Evolutionary conservation across 30 jellyfish, hydroid and myxozoan species (phyloP).

Genomic region (Aurelia sp.): DNA sequence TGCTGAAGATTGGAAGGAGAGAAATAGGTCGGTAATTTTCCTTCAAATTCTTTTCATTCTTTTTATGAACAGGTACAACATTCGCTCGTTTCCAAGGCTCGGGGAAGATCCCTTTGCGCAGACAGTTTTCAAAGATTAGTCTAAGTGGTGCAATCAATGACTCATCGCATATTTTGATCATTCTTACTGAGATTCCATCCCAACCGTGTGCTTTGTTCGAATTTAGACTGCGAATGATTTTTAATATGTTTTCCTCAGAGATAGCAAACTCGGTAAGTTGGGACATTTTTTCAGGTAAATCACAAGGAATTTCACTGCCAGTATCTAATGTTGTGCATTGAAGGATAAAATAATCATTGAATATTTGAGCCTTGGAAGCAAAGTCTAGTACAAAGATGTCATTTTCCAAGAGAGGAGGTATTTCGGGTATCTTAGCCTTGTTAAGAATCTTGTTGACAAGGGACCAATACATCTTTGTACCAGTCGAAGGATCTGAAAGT

Average conservation of each 20-base stretch:
- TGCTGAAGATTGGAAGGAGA: too few species aligned
- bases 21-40: too few species aligned
- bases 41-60: too few species aligned
- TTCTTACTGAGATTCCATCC: slow-evolving; percentile 25
- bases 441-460: slow-evolving; percentile 8
- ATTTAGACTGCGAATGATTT: background rate
- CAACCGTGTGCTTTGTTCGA: slow-evolving; percentile 40
- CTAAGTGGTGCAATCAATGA: background rate
- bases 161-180: slow-evolving; percentile 23
- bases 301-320: too few species aligned
- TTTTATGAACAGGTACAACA: too few species aligned
- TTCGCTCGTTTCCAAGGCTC: slow-evolving; percentile 16
- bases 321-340: too few species aligned
- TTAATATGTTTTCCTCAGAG: background rate
- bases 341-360: slow-evolving; percentile 14
- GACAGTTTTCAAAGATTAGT: background rate
- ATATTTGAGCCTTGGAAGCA: slow-evolving; percentile 53
- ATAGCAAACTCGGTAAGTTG: background rate
- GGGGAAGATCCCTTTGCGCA: slow-evolving; percentile 24
- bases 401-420: slow-evolving; percentile 48
- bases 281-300: too few species aligned
- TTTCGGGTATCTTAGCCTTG: slow-evolving; percentile 24
- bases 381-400: slow-evolving; percentile 16
- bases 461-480: slow-evolving; percentile 60
- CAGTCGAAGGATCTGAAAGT: slow-evolving; percentile 36